These are phyloP conservation scores for Eledone cirrhosa DNA, from an alignment of 2,888 invertebrate genomes.

Conservation along the genomic window DNA sequence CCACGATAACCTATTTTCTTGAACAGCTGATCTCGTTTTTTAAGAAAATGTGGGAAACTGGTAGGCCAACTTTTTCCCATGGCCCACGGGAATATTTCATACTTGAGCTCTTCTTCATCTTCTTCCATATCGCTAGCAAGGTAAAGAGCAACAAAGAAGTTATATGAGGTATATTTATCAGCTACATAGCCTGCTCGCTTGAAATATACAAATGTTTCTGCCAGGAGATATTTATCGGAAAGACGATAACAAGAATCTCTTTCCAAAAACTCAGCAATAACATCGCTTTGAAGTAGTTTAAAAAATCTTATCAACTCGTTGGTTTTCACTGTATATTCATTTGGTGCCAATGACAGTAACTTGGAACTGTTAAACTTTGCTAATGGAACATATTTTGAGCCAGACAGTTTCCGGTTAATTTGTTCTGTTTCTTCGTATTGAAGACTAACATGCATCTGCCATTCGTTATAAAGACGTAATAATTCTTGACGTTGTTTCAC, in stretches of 20 bases:
- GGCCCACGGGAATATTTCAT: constrained; percentile 69
- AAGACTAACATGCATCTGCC: constrained; percentile 8
- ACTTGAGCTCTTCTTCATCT: constrained; percentile 70
- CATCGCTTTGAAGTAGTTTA: not conserved
- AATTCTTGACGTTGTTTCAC: not conserved
- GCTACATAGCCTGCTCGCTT: constrained; percentile 68
- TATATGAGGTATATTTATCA: constrained; percentile 69
- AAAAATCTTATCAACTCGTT: not conserved
- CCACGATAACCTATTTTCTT: constrained; percentile 69
- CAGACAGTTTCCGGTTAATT: not conserved
- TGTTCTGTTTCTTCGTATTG: constrained; percentile 1
- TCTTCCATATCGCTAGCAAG: constrained; percentile 73
- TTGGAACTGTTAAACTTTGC: not conserved
- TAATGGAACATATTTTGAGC: not conserved
- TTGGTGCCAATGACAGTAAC: not conserved
- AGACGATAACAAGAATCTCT: constrained; percentile 1
- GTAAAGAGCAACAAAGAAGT: constrained; percentile 71
- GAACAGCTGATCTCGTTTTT: constrained; percentile 66
- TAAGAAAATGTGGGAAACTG: constrained; percentile 58
- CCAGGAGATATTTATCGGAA: constrained; percentile 68
- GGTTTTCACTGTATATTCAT: not conserved
- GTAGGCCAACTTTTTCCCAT: constrained; percentile 63
- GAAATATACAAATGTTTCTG: constrained; percentile 72
- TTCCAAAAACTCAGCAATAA: not conserved
- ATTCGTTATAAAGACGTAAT: not conserved